These are phyloP conservation scores for Chlorodrepanis virens DNA, from an alignment of 2,113 vertebrate genomes.

Conservation along the genomic window DNA sequence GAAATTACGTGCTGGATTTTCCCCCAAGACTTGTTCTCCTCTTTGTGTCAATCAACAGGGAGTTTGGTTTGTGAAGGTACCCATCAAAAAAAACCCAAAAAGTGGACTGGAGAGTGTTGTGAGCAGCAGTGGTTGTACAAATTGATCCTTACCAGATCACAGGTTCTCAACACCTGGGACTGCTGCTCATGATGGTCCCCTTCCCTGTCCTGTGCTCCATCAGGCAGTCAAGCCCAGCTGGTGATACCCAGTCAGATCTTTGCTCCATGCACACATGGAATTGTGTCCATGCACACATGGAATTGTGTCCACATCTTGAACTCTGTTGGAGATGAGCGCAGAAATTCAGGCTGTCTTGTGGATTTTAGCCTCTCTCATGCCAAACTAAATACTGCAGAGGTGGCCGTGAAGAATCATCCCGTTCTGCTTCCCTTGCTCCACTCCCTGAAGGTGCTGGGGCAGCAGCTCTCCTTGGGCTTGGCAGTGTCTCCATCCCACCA, in stretches of 20 bases:
- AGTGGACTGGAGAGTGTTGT: background rate
- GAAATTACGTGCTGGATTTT: constrained; percentile 18
- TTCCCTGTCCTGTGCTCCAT: background rate
- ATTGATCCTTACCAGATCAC: background rate
- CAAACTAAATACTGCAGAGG: background rate
- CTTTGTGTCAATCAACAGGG: background rate
- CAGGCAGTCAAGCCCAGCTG: rapidly evolving
- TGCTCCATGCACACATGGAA: rapidly evolving
- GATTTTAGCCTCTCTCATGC: background rate
- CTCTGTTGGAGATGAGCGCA: background rate
- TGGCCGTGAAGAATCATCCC: background rate
- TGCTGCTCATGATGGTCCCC: background rate
- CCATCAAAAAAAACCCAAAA: background rate
- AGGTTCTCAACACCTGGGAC: rapidly evolving
- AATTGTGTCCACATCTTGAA: background rate
- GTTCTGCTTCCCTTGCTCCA: background rate
- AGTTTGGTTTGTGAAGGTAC: background rate
- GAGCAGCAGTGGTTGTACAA: background rate
- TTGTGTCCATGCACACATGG: rapidly evolving
- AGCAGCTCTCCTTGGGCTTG: background rate
- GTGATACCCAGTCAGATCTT: background rate
- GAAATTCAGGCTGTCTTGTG: background rate
- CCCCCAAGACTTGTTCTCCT: background rate
- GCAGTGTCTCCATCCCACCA: rapidly evolving
- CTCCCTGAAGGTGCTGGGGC: background rate